phyloP scores from a whole-genome alignment of 2,113 vertebrate genomes.

The Butorides virescens region DNA sequence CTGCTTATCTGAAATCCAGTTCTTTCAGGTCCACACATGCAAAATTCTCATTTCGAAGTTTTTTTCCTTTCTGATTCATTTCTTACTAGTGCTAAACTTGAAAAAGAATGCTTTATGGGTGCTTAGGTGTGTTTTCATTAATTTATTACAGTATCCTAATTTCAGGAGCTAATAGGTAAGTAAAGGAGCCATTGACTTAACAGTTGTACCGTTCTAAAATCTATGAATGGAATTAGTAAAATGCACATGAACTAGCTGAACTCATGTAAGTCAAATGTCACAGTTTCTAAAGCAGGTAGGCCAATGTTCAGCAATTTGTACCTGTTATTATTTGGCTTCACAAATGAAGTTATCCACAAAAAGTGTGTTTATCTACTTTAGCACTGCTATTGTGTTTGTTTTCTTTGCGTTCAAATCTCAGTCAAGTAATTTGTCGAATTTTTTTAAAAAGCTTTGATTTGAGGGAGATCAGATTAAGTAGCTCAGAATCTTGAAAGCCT shows the following conservation, averaged over 20 bases:
- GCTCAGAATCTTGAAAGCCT: background rate
- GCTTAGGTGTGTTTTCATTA: background rate
- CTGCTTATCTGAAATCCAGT: background rate
- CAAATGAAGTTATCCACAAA: background rate
- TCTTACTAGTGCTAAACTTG: background rate
- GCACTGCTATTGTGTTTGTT: background rate
- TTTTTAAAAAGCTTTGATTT: background rate
- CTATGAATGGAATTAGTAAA: background rate
- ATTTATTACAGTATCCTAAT: background rate
- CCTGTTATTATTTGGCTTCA: background rate
- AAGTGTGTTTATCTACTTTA: background rate
- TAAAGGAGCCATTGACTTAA: background rate
- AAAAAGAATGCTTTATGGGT: background rate
- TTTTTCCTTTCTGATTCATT: background rate
- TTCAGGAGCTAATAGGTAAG: background rate
- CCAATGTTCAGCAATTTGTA: background rate
- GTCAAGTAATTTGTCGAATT: background rate
- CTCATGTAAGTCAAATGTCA: background rate
- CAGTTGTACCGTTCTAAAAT: background rate
- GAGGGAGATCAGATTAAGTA: background rate
- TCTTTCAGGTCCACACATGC: background rate
- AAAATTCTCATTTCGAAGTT: background rate
- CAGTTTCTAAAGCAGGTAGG: background rate
- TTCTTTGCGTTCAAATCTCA: background rate
- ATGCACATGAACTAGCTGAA: background rate